Conservation (phyloP, 2,113 vertebrate genomes). For the Pseudonaja textilis region DNA sequence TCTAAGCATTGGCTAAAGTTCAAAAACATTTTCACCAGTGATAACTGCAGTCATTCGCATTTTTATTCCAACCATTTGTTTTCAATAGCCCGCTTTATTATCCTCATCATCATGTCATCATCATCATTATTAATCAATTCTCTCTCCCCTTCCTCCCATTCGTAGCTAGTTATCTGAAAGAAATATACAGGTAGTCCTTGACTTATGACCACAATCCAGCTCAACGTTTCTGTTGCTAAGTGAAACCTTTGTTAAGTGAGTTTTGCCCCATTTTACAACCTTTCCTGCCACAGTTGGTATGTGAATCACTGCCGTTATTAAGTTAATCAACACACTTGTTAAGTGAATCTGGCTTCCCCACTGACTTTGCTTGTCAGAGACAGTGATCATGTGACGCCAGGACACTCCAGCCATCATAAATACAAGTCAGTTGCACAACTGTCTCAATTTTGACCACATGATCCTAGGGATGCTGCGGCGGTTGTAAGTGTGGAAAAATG, state of each 20-base stretch:
- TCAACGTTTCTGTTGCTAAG: background rate
- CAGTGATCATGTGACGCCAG: background rate
- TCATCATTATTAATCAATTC: background rate
- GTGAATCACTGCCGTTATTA: background rate
- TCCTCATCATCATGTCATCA: too few relatives aligned
- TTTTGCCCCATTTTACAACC: background rate
- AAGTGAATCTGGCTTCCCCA: background rate
- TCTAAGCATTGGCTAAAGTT: background rate
- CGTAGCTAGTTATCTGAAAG: background rate
- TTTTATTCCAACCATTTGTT: background rate
- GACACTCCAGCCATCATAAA: background rate
- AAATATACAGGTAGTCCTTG: background rate
- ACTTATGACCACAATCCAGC: background rate
- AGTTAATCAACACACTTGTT: background rate
- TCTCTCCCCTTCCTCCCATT: background rate
- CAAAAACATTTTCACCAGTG: background rate
- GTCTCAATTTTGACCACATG: background rate
- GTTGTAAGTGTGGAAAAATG: background rate
- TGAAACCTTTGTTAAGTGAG: background rate
- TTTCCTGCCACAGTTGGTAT: background rate
- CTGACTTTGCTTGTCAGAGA: background rate
- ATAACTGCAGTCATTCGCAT: background rate
- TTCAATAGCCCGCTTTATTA: background rate
- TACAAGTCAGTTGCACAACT: background rate
- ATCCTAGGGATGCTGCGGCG: too few relatives aligned